phyloP scores from a whole-genome alignment of 2,797 vertebrate genomes.

The Tragopan temminckii region DNA sequence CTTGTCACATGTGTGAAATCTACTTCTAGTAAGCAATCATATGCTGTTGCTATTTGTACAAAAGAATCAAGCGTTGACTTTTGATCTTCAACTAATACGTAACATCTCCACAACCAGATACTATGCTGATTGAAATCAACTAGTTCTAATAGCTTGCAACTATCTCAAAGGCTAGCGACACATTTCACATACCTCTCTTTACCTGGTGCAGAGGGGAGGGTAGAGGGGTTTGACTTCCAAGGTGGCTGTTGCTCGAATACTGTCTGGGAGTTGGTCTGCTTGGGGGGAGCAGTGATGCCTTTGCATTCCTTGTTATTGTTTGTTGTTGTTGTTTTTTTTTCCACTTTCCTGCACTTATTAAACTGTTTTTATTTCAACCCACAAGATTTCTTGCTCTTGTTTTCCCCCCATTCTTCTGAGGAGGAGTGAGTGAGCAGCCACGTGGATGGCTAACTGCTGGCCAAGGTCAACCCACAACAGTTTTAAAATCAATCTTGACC shows the following conservation, averaged over 20 bases:
- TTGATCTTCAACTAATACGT: background rate
- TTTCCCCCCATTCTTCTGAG: background rate
- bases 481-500: background rate
- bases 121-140: background rate
- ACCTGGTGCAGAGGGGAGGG: background rate
- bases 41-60: background rate
- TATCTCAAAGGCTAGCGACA: background rate
- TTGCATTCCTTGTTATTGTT: background rate
- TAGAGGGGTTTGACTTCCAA: background rate
- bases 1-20: background rate
- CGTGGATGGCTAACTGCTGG: background rate
- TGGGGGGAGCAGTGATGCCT: background rate
- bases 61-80: background rate
- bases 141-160: background rate
- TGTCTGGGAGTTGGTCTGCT: background rate
- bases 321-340: background rate
- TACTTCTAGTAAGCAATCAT: background rate
- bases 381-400: background rate
- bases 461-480: background rate
- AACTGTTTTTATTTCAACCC: background rate
- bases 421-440: rapidly evolving
- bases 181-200: background rate
- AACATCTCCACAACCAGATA: background rate
- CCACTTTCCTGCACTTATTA: background rate
- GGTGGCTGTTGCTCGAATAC: background rate